Conservation (phyloP, 2,113 vertebrate species). For the Oncorhynchus keta region DNA sequence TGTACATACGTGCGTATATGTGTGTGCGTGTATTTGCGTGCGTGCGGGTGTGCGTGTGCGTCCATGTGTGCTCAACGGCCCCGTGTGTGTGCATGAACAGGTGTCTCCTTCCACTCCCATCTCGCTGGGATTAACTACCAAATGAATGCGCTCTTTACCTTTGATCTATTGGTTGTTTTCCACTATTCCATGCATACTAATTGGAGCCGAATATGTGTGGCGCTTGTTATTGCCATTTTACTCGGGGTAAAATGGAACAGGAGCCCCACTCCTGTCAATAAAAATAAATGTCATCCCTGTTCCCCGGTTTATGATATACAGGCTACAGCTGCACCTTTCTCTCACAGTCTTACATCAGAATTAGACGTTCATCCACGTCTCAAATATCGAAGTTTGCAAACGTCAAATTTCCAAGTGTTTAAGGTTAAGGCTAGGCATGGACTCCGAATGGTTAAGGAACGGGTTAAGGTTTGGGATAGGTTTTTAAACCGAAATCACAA, state of each 20-base stretch:
- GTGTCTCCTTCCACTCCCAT: not conserved
- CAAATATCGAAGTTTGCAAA: too few relatives aligned
- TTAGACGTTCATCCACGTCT: too few relatives aligned
- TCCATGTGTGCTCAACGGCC: not conserved
- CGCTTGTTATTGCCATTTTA: not conserved
- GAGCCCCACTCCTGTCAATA: not conserved
- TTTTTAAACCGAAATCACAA: too few relatives aligned
- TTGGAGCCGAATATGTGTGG: not conserved
- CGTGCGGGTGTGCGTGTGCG: too few relatives aligned
- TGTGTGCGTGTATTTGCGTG: too few relatives aligned
- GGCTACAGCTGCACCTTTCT: not conserved
- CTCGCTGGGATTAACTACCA: not conserved
- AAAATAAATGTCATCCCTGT: conserved; percentile 6
- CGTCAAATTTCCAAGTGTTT: too few relatives aligned
- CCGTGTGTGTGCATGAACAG: not conserved
- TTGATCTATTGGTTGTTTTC: not conserved
- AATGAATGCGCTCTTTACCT: not conserved
- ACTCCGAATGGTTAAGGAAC: too few relatives aligned
- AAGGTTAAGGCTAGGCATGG: too few relatives aligned
- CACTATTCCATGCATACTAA: not conserved
- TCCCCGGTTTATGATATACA: conserved; percentile 1
- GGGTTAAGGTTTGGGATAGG: too few relatives aligned
- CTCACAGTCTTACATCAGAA: too few relatives aligned
- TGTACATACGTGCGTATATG: too few relatives aligned
- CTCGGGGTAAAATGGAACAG: not conserved